Base-by-base conservation (phyloP, 2,888 invertebrate genomes). In the Bedellia somnulentella region DNA sequence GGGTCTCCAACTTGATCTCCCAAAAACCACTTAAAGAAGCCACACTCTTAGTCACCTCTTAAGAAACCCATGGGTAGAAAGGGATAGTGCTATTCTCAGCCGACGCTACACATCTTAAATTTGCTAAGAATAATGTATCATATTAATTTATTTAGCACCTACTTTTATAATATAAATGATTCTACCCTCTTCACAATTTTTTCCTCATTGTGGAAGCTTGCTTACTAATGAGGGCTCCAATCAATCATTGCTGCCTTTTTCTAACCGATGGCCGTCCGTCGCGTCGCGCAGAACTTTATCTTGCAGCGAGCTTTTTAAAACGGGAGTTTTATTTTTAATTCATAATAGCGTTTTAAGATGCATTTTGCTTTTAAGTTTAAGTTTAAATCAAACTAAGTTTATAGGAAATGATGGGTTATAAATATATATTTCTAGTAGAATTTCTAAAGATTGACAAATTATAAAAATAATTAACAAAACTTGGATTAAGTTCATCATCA, bases 191-290 rank as follows among this genome's bases (percentile, higher is more conserved):
- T 27, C 13, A 21, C 21, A 27, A 27, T 27, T 27, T 27, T 27
- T 27, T 21, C 17, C 13, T 18, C 27, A 13, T 18, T 27, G n/a
- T n/a, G n/a, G n/a, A n/a, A n/a, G n/a, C n/a, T n/a, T n/a, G n/a
- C n/a, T n/a, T n/a, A n/a, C n/a, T n/a, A 27, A 29, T 34, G 33
- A 17, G 26, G 12, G 26, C 32, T 31, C 25, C 39, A 30, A 44
- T 44, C 46, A 44, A 44, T 44, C 44, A 44, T 39, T 16, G 27
- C n/a, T 27, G 18, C 5, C 28, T 32, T 32, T 33, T 35, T 2
- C 27, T 13, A 13, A 24, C 18, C 46, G 38, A 41, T 31, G 31
- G 21, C 12, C 27, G 12, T 27, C 27, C n/a, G n/a, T n/a, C n/a
- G n/a, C n/a, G n/a, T 13, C 12, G 11, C 13, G 21, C 27, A 27